Percentiles rank a stretch among this genome's conserved stretches.
Conservation (phyloP, 2,888 invertebrate genomes). For the Andrena fulva region DNA sequence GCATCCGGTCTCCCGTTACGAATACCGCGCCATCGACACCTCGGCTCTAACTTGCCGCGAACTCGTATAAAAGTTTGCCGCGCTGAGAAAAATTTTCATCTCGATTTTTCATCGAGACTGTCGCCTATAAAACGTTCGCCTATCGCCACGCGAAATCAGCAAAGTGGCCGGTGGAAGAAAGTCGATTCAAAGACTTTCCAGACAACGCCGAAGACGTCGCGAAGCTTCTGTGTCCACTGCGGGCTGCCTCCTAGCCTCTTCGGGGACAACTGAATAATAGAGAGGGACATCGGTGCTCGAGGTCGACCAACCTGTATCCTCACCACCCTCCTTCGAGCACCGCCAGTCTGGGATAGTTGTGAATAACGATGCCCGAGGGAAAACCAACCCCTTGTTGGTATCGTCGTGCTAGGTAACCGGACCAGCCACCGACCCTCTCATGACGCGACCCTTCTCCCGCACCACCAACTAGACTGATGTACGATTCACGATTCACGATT, state of each 20-base stretch:
- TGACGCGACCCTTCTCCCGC: constrained; percentile 41
- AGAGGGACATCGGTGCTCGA: constrained; percentile 62
- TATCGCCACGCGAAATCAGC: constrained; percentile 26
- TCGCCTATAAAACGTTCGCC: background rate
- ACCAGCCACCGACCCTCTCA: constrained; percentile 57
- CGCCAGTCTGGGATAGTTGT: constrained; percentile 72
- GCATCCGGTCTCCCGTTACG: background rate
- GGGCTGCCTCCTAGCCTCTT: constrained; percentile 52
- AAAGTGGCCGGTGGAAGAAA: constrained; percentile 5
- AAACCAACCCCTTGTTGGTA: constrained; percentile 64
- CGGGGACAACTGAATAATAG: constrained; percentile 72
- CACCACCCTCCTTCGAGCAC: constrained; percentile 53
- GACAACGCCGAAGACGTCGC: constrained; percentile 22
- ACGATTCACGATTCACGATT: constrained; percentile 19
- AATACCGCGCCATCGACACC: background rate
- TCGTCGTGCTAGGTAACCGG: constrained; percentile 49
- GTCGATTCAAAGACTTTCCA: constrained; percentile 20
- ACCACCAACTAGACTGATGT: constrained; percentile 8
- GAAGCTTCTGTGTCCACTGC: constrained; percentile 24
- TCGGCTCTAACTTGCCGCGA: too few relatives aligned
- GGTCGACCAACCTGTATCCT: constrained; percentile 65
- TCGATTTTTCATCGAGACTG: constrained; percentile 2
- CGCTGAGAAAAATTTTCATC: background rate
- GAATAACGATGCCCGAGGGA: constrained; percentile 79
- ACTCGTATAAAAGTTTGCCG: constrained; percentile 1